Conservation (phyloP, 2,888 invertebrate species). For the Trisateles emortualis region DNA sequence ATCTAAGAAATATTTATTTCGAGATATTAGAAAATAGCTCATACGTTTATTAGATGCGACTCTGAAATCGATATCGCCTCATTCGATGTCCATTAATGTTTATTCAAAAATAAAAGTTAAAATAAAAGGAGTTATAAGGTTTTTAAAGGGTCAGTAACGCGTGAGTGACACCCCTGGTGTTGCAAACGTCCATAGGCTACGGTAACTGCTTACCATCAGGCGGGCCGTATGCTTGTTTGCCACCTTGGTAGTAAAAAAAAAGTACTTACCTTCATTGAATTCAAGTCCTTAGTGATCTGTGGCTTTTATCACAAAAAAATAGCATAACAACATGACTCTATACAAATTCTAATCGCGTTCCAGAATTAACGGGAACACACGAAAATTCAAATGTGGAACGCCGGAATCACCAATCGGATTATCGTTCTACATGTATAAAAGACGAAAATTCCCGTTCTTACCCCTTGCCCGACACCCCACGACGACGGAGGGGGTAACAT, state of each 20-base stretch:
- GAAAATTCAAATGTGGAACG: constrained; percentile 83
- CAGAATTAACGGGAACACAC: constrained; percentile 73
- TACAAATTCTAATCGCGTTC: constrained; percentile 53
- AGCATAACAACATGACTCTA: constrained; percentile 63
- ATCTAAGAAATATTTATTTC: constrained; percentile 25
- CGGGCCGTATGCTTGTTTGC: too few species aligned
- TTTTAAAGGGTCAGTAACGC: too few species aligned
- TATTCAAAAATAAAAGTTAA: too few species aligned
- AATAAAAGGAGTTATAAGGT: too few species aligned
- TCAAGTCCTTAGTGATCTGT: too few species aligned
- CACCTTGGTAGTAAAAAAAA: too few species aligned
- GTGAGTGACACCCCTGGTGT: too few species aligned
- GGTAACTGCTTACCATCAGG: too few species aligned
- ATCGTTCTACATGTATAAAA: constrained; percentile 85
- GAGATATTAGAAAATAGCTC: not conserved
- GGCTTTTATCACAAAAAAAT: too few species aligned
- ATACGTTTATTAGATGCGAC: not conserved
- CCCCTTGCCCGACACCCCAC: constrained; percentile 68
- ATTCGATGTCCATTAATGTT: constrained; percentile 2
- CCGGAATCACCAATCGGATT: constrained; percentile 84
- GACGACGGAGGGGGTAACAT: constrained; percentile 43
- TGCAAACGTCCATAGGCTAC: too few species aligned
- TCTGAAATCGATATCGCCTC: too few species aligned
- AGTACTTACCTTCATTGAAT: too few species aligned
- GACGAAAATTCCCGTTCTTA: constrained; percentile 85